Conservation (phyloP, 2,797 vertebrate species). For the Brachyalestes nurse region DNA sequence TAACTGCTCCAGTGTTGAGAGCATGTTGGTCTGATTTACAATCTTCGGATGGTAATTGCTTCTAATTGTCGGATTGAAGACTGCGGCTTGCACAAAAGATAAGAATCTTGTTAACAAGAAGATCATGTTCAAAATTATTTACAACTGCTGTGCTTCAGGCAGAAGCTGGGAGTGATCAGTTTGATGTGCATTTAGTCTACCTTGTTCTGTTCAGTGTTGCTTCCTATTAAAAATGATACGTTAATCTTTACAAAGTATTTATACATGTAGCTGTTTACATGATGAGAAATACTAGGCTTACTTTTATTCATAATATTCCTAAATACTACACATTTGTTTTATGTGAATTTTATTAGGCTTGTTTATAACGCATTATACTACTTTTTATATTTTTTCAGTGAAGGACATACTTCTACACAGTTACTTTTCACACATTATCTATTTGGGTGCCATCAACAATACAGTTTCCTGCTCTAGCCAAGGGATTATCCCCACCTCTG, state of each 20-base stretch:
- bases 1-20: conserved; percentile 32
- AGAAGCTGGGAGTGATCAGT: not conserved
- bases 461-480: conserved; percentile 30
- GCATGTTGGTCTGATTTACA: conserved; percentile 28
- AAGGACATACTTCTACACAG: not conserved
- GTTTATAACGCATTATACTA: no score
- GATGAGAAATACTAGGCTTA: not conserved
- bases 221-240: not conserved
- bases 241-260: not conserved
- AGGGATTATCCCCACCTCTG: conserved; percentile 44
- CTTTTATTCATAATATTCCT: no score
- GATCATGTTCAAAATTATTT: conserved; percentile 11
- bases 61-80: conserved; percentile 50
- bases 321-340: not conserved
- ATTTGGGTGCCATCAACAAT: conserved; percentile 18
- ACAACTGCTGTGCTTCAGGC: not conserved
- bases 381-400: not conserved
- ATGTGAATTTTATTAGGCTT: no score
- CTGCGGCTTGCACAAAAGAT: conserved; percentile 16
- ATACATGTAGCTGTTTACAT: not conserved
- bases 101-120: conserved; percentile 38
- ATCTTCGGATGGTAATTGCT: conserved; percentile 45
- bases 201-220: not conserved
- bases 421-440: not conserved
- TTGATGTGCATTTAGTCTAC: not conserved